These are phyloP conservation scores for Heloderma charlesbogerti DNA, from an alignment of 2,113 vertebrate species.

Conservation along the genomic window DNA sequence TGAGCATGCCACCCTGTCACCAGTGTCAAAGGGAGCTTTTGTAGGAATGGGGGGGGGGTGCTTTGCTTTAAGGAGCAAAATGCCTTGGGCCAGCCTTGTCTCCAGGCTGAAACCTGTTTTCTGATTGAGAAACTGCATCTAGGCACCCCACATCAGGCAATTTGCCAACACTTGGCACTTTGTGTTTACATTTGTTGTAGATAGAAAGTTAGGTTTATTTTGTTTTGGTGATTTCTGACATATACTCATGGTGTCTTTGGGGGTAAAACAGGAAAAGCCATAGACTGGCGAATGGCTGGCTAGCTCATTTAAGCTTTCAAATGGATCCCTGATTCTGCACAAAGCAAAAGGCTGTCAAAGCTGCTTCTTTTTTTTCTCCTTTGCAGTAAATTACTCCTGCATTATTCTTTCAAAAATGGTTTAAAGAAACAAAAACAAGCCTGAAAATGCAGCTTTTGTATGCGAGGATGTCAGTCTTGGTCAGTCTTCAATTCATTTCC, in stretches of 20 bases:
- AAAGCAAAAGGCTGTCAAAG: constrained; percentile 22
- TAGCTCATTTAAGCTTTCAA: constrained; percentile 42
- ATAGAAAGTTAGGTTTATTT: constrained; percentile 33
- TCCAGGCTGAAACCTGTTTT: not conserved
- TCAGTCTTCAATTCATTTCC: not conserved
- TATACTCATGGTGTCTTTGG: constrained; percentile 1
- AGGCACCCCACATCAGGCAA: not conserved
- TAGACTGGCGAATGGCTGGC: not conserved
- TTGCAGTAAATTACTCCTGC: constrained; percentile 5
- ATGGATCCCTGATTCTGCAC: constrained; percentile 27
- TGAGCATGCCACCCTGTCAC: too few species aligned
- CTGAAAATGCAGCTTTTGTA: constrained; percentile 22
- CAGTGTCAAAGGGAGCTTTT: too few species aligned
- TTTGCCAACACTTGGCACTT: constrained; percentile 3
- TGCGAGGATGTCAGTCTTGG: not conserved
- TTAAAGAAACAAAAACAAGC: constrained; percentile 29
- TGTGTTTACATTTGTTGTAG: constrained; percentile 33
- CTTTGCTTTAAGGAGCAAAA: too few species aligned
- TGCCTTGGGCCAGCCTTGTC: too few species aligned
- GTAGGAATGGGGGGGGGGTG: too few species aligned
- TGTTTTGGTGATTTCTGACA: constrained; percentile 17
- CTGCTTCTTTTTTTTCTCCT: constrained; percentile 35
- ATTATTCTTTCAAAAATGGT: constrained; percentile 17
- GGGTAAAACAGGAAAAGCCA: constrained; percentile 17
- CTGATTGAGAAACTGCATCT: not conserved